Conservation (phyloP, 1,140 invertebrate species). For the Gryon sp. region DNA sequence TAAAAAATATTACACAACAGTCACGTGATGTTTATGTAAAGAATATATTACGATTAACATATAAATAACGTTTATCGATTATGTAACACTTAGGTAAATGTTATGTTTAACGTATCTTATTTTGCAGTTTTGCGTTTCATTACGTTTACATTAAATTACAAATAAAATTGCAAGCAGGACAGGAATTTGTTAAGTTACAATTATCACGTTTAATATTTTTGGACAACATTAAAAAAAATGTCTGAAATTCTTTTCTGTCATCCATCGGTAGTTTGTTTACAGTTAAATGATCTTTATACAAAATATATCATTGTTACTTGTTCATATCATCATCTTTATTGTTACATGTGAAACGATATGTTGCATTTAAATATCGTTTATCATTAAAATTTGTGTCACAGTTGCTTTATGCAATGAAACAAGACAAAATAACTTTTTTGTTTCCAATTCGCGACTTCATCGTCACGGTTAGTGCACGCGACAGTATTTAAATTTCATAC, state of each 20-base stretch:
- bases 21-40: conserved; percentile 47
- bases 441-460: too few species aligned
- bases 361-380: too few species aligned
- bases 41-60: conserved; percentile 54
- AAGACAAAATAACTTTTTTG: too few species aligned
- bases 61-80: conserved; percentile 31
- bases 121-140: not conserved
- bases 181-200: conserved; percentile 1
- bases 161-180: conserved; percentile 1
- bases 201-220: not conserved
- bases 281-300: not conserved
- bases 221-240: not conserved
- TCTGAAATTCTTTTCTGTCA: not conserved
- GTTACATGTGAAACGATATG: too few species aligned
- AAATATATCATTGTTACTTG: too few species aligned
- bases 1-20: conserved; percentile 50
- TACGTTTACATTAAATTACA: not conserved
- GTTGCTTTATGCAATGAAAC: too few species aligned
- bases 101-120: not conserved
- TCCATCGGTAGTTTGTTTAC: too few species aligned
- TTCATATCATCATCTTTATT: too few species aligned
- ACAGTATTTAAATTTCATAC: too few species aligned
- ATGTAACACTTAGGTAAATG: not conserved
- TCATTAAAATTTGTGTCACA: too few species aligned
- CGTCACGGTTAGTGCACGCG: too few species aligned